phyloP scores from a whole-genome alignment of 2,797 vertebrate species.

The Sparidentex hasta region DNA sequence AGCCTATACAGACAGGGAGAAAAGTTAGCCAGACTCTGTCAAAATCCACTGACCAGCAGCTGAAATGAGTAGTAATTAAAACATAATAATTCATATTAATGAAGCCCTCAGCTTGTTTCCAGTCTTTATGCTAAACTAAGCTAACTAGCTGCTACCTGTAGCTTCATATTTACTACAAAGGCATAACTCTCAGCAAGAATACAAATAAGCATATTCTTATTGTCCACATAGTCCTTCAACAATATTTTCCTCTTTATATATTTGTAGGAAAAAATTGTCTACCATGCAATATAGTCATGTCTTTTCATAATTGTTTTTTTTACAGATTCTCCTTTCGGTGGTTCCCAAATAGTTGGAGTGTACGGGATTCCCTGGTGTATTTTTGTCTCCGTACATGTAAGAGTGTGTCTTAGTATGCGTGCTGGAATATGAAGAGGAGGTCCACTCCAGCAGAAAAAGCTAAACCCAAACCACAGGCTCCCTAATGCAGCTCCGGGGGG shows the following conservation, averaged over 20 bases:
- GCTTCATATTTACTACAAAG: not conserved
- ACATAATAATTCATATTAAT: not conserved
- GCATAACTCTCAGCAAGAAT: not conserved
- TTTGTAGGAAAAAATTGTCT: not conserved
- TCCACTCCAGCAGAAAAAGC: constrained; percentile 2
- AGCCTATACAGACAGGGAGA: not conserved
- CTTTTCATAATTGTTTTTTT: not conserved
- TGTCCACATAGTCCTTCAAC: not conserved
- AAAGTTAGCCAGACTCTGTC: not conserved
- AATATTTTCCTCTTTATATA: not conserved
- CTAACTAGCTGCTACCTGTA: too few species aligned
- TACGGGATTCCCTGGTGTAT: constrained; percentile 18
- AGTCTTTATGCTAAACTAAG: not conserved
- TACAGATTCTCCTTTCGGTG: not conserved
- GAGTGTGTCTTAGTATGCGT: not conserved
- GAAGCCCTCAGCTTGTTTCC: too few species aligned
- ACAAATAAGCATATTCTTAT: not conserved
- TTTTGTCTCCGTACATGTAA: constrained; percentile 15
- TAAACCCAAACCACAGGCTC: constrained; percentile 31
- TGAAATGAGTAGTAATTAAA: not conserved
- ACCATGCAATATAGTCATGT: not conserved
- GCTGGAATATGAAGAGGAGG: constrained; percentile 12
- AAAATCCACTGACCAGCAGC: not conserved
- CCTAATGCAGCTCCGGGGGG: constrained; percentile 43
- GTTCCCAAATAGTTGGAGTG: not conserved